Conservation (phyloP, 2,113 vertebrate genomes). For the Grantiella picta region DNA sequence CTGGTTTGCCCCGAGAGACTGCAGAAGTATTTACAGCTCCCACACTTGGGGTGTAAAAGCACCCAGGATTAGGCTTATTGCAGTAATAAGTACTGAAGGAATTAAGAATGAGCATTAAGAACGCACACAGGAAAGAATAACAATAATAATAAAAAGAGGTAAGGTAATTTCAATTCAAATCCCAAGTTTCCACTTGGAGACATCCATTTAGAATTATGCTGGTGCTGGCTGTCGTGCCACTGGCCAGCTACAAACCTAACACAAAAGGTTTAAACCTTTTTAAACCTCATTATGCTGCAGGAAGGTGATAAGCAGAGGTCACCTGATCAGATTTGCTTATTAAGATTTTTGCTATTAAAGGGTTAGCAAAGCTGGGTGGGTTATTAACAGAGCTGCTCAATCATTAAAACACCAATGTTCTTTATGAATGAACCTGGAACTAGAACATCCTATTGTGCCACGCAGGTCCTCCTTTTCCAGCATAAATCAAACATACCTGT, state of each 20-base stretch:
- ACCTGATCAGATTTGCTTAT: not conserved
- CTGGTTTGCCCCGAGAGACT: slow-evolving; percentile 7
- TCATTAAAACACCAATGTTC: not conserved
- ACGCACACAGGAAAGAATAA: not conserved
- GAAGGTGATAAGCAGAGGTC: slow-evolving; percentile 13
- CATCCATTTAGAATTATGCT: slow-evolving; percentile 5
- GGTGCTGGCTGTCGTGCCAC: not conserved
- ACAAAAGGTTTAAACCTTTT: not conserved
- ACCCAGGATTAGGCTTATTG: slow-evolving; percentile 30
- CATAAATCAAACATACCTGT: not conserved
- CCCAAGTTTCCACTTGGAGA: slow-evolving; percentile 41
- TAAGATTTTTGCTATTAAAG: not conserved
- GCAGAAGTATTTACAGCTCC: slow-evolving; percentile 10
- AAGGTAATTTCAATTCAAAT: slow-evolving; percentile 14
- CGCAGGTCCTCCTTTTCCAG: not conserved
- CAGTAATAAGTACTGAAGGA: slow-evolving; percentile 22
- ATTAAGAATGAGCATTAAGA: slow-evolving; percentile 24
- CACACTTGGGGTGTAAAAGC: not conserved
- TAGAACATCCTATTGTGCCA: not conserved
- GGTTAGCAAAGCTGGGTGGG: not conserved
- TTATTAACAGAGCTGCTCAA: not conserved
- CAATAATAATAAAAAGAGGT: not conserved
- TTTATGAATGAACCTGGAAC: not conserved
- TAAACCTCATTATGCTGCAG: slow-evolving; percentile 15
- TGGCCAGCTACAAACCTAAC: not conserved